These are phyloP conservation scores for Acrobasis consociella DNA, from an alignment of 2,888 invertebrate genomes.

Conservation along the genomic window DNA sequence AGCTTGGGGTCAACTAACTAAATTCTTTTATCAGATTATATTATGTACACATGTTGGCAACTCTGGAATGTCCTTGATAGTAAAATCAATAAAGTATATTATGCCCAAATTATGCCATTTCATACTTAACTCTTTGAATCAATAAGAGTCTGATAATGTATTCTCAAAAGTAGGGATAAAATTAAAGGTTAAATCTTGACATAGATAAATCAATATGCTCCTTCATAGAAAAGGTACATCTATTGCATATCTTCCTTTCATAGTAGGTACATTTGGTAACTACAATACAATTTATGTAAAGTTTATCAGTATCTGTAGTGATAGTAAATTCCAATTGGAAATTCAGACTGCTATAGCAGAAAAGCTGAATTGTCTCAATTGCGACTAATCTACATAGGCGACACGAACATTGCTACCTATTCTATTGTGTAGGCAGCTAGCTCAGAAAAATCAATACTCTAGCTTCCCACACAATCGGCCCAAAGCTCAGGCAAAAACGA, in stretches of 20 bases:
- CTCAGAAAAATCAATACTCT: conserved; percentile 74
- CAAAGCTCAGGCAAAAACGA: conserved; percentile 28
- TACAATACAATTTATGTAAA: neutral
- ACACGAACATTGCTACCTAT: conserved; percentile 39
- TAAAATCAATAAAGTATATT: conserved; percentile 13
- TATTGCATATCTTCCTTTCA: neutral
- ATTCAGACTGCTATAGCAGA: conserved; percentile 1
- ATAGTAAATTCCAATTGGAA: conserved; percentile 5
- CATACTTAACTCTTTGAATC: neutral
- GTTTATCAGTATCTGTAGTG: too few species aligned
- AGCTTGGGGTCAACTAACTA: conserved; percentile 8
- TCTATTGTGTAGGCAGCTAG: conserved; percentile 60
- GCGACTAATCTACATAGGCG: conserved; percentile 30
- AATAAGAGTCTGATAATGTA: neutral
- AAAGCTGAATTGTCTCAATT: conserved; percentile 26
- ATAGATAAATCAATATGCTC: neutral
- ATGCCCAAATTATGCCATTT: neutral
- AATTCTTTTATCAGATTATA: neutral
- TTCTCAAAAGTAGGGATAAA: neutral
- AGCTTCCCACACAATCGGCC: conserved; percentile 44
- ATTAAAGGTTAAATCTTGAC: neutral
- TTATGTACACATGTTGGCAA: neutral
- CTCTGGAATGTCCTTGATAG: conserved; percentile 15
- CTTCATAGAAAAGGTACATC: too few species aligned
- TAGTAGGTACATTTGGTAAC: neutral